Evolutionary conservation across 2,888 invertebrate species (phyloP).

Genomic region (Lasius fuliginosus): DNA sequence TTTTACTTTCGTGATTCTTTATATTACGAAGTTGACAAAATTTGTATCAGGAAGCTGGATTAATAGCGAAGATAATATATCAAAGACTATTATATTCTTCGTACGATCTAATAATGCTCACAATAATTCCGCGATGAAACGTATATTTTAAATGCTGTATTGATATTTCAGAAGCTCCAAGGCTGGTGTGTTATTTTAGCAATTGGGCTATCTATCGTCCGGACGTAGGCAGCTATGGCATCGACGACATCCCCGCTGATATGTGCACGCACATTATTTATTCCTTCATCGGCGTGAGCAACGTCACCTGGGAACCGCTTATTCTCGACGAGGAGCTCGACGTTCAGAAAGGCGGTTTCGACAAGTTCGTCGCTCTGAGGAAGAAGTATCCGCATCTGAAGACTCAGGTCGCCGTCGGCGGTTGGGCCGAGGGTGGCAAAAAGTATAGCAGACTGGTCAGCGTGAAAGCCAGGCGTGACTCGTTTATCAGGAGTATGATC

Average conservation of each 20-base stretch:
- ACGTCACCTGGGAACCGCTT: slow-evolving; percentile 92
- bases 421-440: slow-evolving; percentile 96
- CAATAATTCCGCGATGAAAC: background rate
- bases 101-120: background rate
- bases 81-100: background rate
- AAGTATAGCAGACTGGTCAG: slow-evolving; percentile 95
- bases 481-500: slow-evolving; percentile 92
- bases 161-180: slow-evolving; percentile 58
- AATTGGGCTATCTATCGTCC: slow-evolving; percentile 96
- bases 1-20: background rate
- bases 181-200: slow-evolving; percentile 90
- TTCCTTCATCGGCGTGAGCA: slow-evolving; percentile 95
- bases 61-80: background rate
- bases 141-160: background rate
- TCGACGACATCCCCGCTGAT: slow-evolving; percentile 94
- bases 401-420: slow-evolving; percentile 94
- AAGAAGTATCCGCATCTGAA: slow-evolving; percentile 91
- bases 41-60: background rate
- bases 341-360: slow-evolving; percentile 91
- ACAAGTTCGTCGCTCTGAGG: slow-evolving; percentile 92
- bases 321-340: slow-evolving; percentile 94
- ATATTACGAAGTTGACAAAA: background rate
- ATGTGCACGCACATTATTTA: slow-evolving; percentile 95
- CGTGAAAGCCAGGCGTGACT: slow-evolving; percentile 89
- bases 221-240: slow-evolving; percentile 93